Conservation (phyloP, 2,888 invertebrate species). For the Synergus umbraculus region DNA sequence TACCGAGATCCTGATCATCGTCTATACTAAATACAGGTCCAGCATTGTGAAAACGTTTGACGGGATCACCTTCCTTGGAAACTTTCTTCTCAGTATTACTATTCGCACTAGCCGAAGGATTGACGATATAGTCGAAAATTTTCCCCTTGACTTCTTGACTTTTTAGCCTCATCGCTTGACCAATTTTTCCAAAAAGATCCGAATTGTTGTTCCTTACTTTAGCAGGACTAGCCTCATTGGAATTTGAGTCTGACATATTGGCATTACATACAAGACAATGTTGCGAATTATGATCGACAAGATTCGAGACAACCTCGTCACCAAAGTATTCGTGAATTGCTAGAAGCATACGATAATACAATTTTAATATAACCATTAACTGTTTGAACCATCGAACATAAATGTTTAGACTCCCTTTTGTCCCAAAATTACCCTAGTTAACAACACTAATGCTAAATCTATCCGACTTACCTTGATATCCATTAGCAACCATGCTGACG, state of each 20-base stretch:
- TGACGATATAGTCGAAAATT: conserved; percentile 95
- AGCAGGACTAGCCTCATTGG: conserved; percentile 69
- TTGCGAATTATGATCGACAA: conserved; percentile 90
- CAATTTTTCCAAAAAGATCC: conserved; percentile 90
- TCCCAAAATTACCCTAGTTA: too few relatives aligned
- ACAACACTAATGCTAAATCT: not conserved
- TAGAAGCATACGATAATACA: conserved; percentile 63
- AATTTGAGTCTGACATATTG: conserved; percentile 76
- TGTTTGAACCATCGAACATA: not conserved
- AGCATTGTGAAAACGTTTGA: conserved; percentile 90
- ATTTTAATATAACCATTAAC: not conserved
- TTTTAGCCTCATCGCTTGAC: conserved; percentile 92
- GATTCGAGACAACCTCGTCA: conserved; percentile 87
- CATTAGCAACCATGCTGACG: conserved; percentile 94
- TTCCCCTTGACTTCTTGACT: conserved; percentile 95
- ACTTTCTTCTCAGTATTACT: conserved; percentile 87
- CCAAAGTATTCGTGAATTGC: conserved; percentile 91
- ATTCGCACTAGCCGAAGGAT: conserved; percentile 83
- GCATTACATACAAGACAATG: conserved; percentile 90
- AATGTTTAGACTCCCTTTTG: too few relatives aligned
- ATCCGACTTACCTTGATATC: conserved; percentile 82
- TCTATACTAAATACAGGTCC: conserved; percentile 97
- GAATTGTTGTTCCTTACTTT: conserved; percentile 72
- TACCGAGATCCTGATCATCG: conserved; percentile 84
- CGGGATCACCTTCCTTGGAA: conserved; percentile 85